Conservation (phyloP, 2,797 vertebrate genomes). For the Syndactyla subalaris region DNA sequence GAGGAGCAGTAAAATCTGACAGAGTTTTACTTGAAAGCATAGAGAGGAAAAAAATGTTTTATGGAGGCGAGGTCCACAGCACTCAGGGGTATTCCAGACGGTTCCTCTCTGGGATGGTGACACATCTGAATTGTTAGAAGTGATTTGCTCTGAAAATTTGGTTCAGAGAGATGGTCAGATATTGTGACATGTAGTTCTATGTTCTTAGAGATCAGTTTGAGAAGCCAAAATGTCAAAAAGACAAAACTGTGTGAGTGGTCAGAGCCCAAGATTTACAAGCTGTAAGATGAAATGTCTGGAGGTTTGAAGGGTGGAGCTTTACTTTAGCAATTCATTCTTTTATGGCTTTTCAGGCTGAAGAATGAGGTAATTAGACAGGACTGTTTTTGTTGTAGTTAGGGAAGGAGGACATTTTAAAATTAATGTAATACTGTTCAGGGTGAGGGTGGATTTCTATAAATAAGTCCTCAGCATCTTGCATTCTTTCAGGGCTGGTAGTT, state of each 20-base stretch:
- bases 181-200: background rate
- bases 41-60: background rate
- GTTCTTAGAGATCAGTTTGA: conserved; percentile 32
- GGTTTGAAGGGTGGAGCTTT: conserved; percentile 56
- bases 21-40: background rate
- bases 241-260: background rate
- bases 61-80: background rate
- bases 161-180: background rate
- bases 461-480: background rate
- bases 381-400: conserved; percentile 17
- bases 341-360: conserved; percentile 39
- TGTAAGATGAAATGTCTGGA: conserved; percentile 62
- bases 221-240: conserved; percentile 41
- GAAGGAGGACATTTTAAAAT: conserved; percentile 26
- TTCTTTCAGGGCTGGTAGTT: background rate
- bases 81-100: background rate
- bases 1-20: background rate
- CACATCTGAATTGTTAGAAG: background rate
- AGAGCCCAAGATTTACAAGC: conserved; percentile 37
- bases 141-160: background rate
- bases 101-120: background rate
- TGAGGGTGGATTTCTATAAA: conserved; percentile 33
- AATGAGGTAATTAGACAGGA: conserved; percentile 51
- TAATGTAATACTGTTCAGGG: background rate
- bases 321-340: conserved; percentile 38